Percentiles rank a stretch among this genome's conserved stretches.
Evolutionary conservation across 2,888 invertebrate species (phyloP).

Genomic region (Andrena bucephala): DNA sequence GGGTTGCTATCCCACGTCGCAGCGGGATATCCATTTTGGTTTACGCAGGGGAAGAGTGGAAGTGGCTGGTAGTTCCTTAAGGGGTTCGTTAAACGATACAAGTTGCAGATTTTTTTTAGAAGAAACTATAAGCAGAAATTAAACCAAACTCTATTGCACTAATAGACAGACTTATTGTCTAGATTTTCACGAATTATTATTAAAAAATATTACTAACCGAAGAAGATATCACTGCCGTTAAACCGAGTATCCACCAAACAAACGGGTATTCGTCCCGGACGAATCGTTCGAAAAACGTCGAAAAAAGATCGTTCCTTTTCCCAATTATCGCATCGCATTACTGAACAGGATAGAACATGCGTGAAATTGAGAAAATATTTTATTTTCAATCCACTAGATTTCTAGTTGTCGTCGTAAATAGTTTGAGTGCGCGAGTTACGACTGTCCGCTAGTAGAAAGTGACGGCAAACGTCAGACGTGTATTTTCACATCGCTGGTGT

Average conservation of each 20-base stretch:
- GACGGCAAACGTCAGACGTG: slow-evolving; percentile 34
- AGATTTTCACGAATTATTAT: no score
- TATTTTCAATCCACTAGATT: background rate
- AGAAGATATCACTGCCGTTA: no score
- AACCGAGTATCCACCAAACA: no score
- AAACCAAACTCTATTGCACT: no score
- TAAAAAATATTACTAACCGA: no score
- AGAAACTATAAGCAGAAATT: no score
- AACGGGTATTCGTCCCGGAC: no score
- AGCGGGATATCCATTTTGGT: slow-evolving; percentile 60
- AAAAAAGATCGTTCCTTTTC: slow-evolving; percentile 3
- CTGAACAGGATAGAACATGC: background rate
- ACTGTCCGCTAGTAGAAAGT: slow-evolving; percentile 32
- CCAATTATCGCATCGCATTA: slow-evolving; percentile 20
- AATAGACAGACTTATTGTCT: no score
- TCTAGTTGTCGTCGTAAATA: background rate
- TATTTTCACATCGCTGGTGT: background rate
- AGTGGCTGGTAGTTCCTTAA: background rate
- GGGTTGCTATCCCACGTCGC: slow-evolving; percentile 55
- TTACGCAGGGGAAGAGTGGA: background rate
- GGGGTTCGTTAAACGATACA: background rate
- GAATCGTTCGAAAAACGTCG: no score
- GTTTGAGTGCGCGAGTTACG: background rate
- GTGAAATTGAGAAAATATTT: slow-evolving; percentile 42
- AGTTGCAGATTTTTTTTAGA: no score